Evolutionary conservation across 2,797 vertebrate species (phyloP).

Genomic region (Bufotes viridis): DNA sequence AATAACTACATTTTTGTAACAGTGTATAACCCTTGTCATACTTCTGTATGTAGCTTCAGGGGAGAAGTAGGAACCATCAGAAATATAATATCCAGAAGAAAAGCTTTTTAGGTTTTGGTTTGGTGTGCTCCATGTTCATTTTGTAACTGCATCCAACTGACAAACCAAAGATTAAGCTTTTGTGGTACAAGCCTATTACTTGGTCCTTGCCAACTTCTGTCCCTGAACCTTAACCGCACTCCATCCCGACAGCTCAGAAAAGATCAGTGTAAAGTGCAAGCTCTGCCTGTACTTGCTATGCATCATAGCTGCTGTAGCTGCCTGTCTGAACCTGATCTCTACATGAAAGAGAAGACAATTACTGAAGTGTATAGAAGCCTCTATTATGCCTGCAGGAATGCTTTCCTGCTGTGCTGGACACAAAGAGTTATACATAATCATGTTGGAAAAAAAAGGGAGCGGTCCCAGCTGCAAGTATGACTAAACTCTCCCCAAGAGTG

Average conservation of each 20-base stretch:
- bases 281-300: constrained; percentile 19
- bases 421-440: constrained; percentile 66
- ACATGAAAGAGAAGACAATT: constrained; percentile 63
- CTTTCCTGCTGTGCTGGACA: constrained; percentile 61
- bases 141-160: neutral
- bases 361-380: constrained; percentile 66
- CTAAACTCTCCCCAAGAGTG: constrained; percentile 65
- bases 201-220: too few relatives aligned
- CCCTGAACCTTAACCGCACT: neutral
- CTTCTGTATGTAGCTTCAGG: neutral
- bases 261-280: constrained; percentile 56
- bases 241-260: neutral
- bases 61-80: neutral
- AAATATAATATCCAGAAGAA: neutral
- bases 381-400: constrained; percentile 60
- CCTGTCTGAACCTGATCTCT: constrained; percentile 54
- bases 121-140: neutral
- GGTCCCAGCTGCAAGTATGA: constrained; percentile 69
- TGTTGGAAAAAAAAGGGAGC: constrained; percentile 60
- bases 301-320: constrained; percentile 14
- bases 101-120: neutral
- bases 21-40: neutral
- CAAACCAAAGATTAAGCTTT: neutral
- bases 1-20: neutral
- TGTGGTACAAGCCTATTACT: neutral